A percentile compares a stretch with the other conserved stretches of the same genome.
phyloP scores from a whole-genome alignment of 2,797 vertebrate genomes.

The Hippocampus kuda region DNA sequence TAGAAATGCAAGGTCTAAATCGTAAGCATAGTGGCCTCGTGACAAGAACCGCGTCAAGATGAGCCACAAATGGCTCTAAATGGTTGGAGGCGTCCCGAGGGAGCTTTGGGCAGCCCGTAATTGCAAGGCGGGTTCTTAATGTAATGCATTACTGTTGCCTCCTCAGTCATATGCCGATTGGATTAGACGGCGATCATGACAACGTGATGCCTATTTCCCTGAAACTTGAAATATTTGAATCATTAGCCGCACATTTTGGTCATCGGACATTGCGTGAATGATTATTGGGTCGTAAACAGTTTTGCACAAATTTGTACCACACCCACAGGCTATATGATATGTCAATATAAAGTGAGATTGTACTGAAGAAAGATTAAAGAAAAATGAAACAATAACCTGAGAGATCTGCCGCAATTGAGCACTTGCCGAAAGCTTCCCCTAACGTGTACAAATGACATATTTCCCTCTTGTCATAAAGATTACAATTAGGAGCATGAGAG shows the following conservation, averaged over 20 bases:
- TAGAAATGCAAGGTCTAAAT: neutral
- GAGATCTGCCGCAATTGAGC: too few species aligned
- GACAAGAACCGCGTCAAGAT: slow-evolving; percentile 27
- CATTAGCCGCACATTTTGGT: slow-evolving; percentile 35
- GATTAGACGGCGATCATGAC: slow-evolving; percentile 55
- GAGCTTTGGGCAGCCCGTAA: slow-evolving; percentile 46
- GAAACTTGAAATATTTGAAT: slow-evolving; percentile 56
- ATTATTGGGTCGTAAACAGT: neutral
- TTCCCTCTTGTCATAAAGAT: too few species aligned
- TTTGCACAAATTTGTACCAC: neutral
- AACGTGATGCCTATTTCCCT: slow-evolving; percentile 52
- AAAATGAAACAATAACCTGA: too few species aligned
- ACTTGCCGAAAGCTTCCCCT: too few species aligned
- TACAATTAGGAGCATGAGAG: too few species aligned
- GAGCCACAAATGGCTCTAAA: slow-evolving; percentile 42
- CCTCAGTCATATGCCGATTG: slow-evolving; percentile 40
- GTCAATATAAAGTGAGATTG: too few species aligned
- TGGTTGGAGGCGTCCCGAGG: slow-evolving; percentile 49
- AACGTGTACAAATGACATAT: too few species aligned
- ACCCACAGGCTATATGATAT: too few species aligned
- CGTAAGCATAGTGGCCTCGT: slow-evolving; percentile 5
- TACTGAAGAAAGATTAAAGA: too few species aligned
- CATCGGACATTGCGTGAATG: slow-evolving; percentile 28
- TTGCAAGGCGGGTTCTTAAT: slow-evolving; percentile 48
- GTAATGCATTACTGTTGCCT: slow-evolving; percentile 47